Percentiles rank a stretch among this genome's conserved stretches.
Evolutionary conservation across 2,113 vertebrate genomes (phyloP).

Genomic region (Piliocolobus tephrosceles): DNA sequence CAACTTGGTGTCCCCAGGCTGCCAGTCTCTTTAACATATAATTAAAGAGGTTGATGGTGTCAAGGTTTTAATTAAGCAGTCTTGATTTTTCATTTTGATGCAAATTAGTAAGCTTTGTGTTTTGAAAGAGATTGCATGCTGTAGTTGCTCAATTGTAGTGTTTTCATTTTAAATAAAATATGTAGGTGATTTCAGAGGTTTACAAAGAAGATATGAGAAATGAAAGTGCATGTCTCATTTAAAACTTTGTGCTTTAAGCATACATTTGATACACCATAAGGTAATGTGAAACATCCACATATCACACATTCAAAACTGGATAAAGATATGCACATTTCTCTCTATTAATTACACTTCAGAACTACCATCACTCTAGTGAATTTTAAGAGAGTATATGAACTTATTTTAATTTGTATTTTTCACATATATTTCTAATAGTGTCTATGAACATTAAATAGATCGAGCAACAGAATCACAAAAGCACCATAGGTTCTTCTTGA

Average conservation of each 20-base stretch:
- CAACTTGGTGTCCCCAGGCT: conserved; percentile 44
- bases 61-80: conserved; percentile 82
- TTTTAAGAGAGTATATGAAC: neutral
- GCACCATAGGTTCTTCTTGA: neutral
- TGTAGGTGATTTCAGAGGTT: neutral
- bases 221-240: neutral
- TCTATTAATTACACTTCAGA: neutral
- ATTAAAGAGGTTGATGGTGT: conserved; percentile 80
- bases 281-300: neutral
- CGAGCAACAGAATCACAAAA: neutral
- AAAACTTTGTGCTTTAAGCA: conserved; percentile 33
- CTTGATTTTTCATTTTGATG: conserved; percentile 76
- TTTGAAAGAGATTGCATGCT: conserved; percentile 43
- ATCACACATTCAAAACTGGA: neutral
- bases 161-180: conserved; percentile 37
- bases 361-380: neutral
- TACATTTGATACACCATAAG: neutral
- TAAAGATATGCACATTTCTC: neutral
- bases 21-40: conserved; percentile 65
- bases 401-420: conserved; percentile 14
- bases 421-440: neutral
- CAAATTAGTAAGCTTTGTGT: conserved; percentile 77
- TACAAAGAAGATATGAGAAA: neutral
- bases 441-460: neutral
- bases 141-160: neutral